Conservation (phyloP, 2,888 invertebrate genomes). For the Lacanobia oleracea region DNA sequence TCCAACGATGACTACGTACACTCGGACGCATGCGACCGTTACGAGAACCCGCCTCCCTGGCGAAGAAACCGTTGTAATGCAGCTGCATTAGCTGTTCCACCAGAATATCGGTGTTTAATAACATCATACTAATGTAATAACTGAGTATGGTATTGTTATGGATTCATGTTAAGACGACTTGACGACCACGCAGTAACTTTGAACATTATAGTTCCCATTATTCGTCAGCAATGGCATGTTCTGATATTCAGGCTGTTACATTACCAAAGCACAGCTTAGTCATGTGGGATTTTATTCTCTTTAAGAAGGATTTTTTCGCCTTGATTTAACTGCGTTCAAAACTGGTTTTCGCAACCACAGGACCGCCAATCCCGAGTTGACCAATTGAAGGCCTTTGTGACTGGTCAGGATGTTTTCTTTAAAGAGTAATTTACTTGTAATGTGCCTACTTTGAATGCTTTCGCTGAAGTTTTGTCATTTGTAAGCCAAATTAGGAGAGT, state of each 20-base stretch:
- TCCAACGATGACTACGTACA: conserved; percentile 56
- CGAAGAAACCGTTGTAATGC: conserved; percentile 66
- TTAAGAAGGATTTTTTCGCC: conserved; percentile 8
- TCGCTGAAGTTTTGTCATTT: conserved; percentile 43
- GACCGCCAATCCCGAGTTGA: conserved; percentile 16
- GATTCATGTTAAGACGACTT: conserved; percentile 38
- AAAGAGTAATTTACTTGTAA: conserved; percentile 42
- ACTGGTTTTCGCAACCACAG: conserved; percentile 39
- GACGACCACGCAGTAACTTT: background rate
- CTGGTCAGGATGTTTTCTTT: conserved; percentile 42
- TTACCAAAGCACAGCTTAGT: conserved; percentile 10
- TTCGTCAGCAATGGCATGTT: background rate
- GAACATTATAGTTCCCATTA: background rate
- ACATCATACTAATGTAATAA: conserved; percentile 62
- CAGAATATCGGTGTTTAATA: conserved; percentile 57
- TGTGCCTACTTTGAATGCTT: conserved; percentile 29
- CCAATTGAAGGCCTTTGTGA: conserved; percentile 26
- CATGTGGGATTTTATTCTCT: background rate
- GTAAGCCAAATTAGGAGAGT: conserved; percentile 21
- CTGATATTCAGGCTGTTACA: background rate
- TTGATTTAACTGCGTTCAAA: conserved; percentile 1
- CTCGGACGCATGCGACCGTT: conserved; percentile 53
- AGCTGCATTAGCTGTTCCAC: conserved; percentile 43
- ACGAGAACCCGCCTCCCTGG: conserved; percentile 55
- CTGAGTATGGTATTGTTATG: conserved; percentile 52